These are phyloP conservation scores for Tachysurus vachellii DNA, from an alignment of 2,113 vertebrate species.

Conservation along the genomic window DNA sequence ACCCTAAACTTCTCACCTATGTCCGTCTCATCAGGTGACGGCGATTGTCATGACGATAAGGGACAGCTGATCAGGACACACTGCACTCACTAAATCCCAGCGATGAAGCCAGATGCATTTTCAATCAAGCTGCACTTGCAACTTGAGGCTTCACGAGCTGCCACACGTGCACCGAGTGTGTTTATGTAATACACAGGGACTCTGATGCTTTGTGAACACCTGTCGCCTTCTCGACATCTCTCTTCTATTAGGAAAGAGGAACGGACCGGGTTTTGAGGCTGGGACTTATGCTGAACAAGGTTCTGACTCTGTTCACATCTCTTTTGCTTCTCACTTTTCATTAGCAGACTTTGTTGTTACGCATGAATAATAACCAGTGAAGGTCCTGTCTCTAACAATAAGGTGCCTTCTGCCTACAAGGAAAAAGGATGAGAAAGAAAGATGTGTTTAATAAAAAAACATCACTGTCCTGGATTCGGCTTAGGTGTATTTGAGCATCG, in stretches of 20 bases:
- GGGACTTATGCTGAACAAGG: not conserved
- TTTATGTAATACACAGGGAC: not conserved
- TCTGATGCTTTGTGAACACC: not conserved
- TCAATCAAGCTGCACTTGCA: not conserved
- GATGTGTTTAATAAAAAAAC: not conserved
- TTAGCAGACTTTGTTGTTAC: conserved; percentile 11
- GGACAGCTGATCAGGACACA: not conserved
- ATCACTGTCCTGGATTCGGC: not conserved
- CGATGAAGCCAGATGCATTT: conserved; percentile 5
- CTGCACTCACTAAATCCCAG: conserved; percentile 11
- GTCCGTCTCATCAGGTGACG: not conserved
- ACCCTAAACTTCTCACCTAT: not conserved
- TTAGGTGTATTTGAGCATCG: not conserved
- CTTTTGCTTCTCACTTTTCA: conserved; percentile 16
- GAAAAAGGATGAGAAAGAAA: not conserved
- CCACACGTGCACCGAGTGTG: not conserved
- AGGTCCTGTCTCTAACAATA: not conserved
- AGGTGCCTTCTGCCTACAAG: not conserved
- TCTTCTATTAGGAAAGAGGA: conserved; percentile 15
- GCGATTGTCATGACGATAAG: not conserved
- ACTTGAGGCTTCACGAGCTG: not conserved
- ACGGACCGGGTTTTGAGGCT: not conserved
- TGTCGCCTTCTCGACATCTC: not conserved
- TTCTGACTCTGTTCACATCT: not conserved
- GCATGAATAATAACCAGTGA: conserved; percentile 23